Evolutionary conservation across 2,113 vertebrate species (phyloP).

Genomic region (Falcunculus frontatus): DNA sequence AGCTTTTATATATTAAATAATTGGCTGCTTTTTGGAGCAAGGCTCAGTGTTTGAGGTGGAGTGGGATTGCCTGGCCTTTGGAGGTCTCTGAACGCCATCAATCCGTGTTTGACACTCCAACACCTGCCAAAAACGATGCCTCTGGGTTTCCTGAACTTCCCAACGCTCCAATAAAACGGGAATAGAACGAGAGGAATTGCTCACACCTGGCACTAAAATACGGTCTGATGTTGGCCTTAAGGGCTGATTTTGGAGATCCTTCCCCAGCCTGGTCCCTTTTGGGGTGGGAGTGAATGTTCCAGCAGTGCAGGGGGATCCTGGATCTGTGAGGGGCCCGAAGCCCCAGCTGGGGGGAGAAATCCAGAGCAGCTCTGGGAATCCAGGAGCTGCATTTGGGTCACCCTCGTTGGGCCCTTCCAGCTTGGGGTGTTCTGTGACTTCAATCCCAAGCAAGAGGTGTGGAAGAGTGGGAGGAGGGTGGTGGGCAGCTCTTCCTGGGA

Average conservation of each 20-base stretch:
- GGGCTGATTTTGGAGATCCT: neutral
- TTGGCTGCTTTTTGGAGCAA: neutral
- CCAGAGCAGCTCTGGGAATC: neutral
- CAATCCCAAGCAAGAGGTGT: neutral
- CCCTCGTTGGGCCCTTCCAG: neutral
- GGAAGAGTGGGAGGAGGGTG: fast-evolving
- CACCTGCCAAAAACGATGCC: neutral
- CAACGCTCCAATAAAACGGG: neutral
- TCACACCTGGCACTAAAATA: neutral
- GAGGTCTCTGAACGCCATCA: neutral
- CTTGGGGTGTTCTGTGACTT: neutral
- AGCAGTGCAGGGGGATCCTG: neutral
- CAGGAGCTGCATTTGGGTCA: neutral
- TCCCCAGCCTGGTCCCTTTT: neutral
- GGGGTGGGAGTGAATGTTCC: fast-evolving
- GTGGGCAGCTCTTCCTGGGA: neutral
- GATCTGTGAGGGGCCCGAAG: too few relatives aligned
- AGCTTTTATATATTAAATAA: neutral
- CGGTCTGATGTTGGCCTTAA: neutral
- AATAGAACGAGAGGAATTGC: neutral
- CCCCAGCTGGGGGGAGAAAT: neutral
- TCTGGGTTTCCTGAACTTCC: neutral
- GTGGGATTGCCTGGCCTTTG: neutral
- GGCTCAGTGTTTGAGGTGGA: neutral
- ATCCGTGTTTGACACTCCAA: fast-evolving